Conservation (phyloP, 2,113 vertebrate species). For the Zapornia atra region DNA sequence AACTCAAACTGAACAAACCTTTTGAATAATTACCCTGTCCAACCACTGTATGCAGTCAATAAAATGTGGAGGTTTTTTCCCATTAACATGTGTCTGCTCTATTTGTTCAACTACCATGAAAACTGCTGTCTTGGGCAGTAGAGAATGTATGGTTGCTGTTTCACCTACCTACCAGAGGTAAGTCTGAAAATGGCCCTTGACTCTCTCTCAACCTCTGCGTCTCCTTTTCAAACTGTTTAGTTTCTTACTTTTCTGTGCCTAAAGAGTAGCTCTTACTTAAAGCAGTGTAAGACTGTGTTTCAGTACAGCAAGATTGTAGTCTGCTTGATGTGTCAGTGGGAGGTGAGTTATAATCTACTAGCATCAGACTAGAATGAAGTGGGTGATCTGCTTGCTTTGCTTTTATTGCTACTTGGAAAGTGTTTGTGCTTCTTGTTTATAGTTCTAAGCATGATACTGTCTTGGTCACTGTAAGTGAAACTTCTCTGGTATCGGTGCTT, state of each 20-base stretch:
- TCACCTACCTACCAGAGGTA: neutral
- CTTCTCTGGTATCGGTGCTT: neutral
- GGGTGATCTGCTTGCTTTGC: neutral
- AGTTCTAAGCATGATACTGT: neutral
- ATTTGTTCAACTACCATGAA: neutral
- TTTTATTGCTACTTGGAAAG: neutral
- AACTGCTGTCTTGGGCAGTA: neutral
- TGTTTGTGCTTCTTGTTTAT: neutral
- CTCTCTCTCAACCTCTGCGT: neutral
- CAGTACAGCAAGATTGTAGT: neutral
- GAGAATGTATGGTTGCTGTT: neutral
- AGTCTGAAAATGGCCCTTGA: neutral
- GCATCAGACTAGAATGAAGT: neutral
- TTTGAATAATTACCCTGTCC: conserved; percentile 28
- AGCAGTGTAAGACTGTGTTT: neutral
- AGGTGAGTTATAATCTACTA: neutral
- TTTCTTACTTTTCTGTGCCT: neutral
- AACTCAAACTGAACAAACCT: neutral
- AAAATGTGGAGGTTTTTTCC: conserved; percentile 44
- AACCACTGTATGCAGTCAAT: conserved; percentile 60
- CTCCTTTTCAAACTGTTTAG: neutral
- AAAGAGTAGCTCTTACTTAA: neutral
- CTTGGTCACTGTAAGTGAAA: neutral
- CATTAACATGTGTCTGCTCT: neutral
- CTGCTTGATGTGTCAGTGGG: too few species aligned